Base-by-base conservation (phyloP, 2,888 invertebrate genomes). In the Reticulitermes lucifugus region DNA sequence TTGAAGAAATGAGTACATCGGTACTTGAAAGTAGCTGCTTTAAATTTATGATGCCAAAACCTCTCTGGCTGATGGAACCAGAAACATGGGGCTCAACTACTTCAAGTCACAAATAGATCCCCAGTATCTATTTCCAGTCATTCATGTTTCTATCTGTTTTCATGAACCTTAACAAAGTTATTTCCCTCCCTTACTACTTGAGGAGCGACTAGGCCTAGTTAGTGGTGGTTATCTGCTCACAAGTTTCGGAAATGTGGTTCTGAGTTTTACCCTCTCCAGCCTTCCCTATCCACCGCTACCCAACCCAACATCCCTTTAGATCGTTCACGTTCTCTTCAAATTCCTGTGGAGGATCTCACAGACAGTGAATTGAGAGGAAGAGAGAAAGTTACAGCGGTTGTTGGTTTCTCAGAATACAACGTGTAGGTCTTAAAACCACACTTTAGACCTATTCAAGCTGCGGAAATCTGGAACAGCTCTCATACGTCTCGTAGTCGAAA, bases 111-210 rank as follows among this genome's bases (percentile, higher is more conserved):
- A 9, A 43, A 75, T 75, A 35, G 43, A 43, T 41, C 21, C 77
- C 77, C 77, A n/a, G 29, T 46, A 43, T 77, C 46, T 77, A 25
- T 77, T 51, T 77, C 51, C 41, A 77, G 29, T 77, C 77, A 41
- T 46, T 77, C 77, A 46, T 21, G 35, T 35, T 77, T 4, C 41
- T 46, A 46, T n/a, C 46, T 77, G 77, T 77, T 46, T 77, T 51
- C 77, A 46, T 46, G 46, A 77, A 77, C 51, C 77, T 4, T 41
- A n/a, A 75, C 46, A 77, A 77, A 77, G 77, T 77, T 77, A 77
- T 77, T 77, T 25, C 46, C 51, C 77, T 4, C 25, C 65, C 65
- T 9, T 65, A 65, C n/a, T n/a, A 25, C 65, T 65, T 25, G 65
- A 65, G 65, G 65, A 65, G 65, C n/a, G 25, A 65, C 65, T 77